phyloP scores from a whole-genome alignment of 1,140 invertebrate genomes.

The Rhysida immarginata region DNA sequence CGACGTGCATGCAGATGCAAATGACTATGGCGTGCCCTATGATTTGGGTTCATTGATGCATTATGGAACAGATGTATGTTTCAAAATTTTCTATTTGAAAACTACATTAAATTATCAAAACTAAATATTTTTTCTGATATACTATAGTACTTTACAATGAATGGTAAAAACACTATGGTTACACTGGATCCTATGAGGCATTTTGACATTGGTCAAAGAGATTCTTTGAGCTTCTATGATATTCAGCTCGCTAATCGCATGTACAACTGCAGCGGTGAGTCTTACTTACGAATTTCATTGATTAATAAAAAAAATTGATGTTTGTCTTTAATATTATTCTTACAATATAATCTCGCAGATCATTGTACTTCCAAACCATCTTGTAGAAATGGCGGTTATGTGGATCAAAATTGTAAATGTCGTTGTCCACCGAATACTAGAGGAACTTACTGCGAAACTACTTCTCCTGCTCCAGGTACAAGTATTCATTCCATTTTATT shows the following conservation, averaged over 20 bases:
- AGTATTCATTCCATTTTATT: too few species aligned
- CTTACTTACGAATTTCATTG: background rate
- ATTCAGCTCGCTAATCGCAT: constrained; percentile 19
- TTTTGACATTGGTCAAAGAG: constrained; percentile 17
- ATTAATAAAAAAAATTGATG: too few species aligned
- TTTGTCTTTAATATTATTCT: too few species aligned
- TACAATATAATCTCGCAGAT: too few species aligned
- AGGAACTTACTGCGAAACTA: too few species aligned
- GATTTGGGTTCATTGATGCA: constrained; percentile 20
- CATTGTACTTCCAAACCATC: too few species aligned
- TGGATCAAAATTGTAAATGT: too few species aligned
- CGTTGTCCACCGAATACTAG: too few species aligned
- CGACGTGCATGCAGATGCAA: background rate
- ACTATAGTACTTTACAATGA: constrained; percentile 13
- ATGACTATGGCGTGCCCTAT: constrained; percentile 16
- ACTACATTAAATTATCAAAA: too few species aligned
- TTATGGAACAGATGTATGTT: constrained; percentile 8
- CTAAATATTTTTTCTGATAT: background rate
- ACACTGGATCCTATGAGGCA: constrained; percentile 15
- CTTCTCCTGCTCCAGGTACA: too few species aligned
- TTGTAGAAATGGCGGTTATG: too few species aligned
- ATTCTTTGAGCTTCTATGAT: constrained; percentile 19
- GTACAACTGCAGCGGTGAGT: constrained; percentile 20
- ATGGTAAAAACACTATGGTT: constrained; percentile 16
- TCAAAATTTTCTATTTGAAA: too few species aligned